phyloP scores from a whole-genome alignment of 1,140 invertebrate species.

The Eurosta solidaginis region DNA sequence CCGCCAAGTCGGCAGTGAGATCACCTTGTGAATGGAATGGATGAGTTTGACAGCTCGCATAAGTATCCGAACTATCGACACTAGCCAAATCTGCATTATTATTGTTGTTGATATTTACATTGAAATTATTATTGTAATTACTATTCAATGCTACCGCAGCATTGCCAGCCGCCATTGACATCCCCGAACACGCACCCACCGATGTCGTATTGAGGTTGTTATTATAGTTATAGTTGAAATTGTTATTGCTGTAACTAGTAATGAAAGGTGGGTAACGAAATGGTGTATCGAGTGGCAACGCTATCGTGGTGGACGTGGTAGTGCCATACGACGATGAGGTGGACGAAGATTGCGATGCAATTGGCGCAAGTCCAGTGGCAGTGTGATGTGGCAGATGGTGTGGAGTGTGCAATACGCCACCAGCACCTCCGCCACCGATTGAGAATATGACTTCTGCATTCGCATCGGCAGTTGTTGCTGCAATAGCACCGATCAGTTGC shows the following conservation, averaged over 20 bases:
- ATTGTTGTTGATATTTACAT: constrained; percentile 55
- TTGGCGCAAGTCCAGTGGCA: constrained; percentile 39
- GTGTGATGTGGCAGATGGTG: constrained; percentile 31
- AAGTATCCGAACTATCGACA: constrained; percentile 88
- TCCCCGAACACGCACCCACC: constrained; percentile 36
- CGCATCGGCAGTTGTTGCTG: constrained; percentile 11
- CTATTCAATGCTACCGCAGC: constrained; percentile 44
- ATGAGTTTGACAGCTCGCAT: constrained; percentile 93
- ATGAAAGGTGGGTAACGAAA: constrained; percentile 40
- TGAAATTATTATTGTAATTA: constrained; percentile 44
- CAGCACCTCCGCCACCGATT: constrained; percentile 11
- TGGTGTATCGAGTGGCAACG: constrained; percentile 51
- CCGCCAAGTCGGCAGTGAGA: constrained; percentile 71
- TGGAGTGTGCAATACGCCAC: constrained; percentile 21
- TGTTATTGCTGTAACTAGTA: constrained; percentile 39
- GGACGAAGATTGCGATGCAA: constrained; percentile 51
- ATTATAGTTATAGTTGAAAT: constrained; percentile 60
- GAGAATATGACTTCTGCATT: constrained; percentile 31
- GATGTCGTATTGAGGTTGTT: constrained; percentile 62
- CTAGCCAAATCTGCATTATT: constrained; percentile 72
- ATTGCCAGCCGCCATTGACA: constrained; percentile 36
- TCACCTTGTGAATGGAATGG: constrained; percentile 86
- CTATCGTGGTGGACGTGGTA: constrained; percentile 55
- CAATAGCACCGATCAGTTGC: constrained; percentile 19
- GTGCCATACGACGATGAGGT: constrained; percentile 56